A percentile compares a stretch with the other conserved stretches of the same genome.
Conservation (phyloP, 2,113 vertebrate genomes). For the Merops nubicus region DNA sequence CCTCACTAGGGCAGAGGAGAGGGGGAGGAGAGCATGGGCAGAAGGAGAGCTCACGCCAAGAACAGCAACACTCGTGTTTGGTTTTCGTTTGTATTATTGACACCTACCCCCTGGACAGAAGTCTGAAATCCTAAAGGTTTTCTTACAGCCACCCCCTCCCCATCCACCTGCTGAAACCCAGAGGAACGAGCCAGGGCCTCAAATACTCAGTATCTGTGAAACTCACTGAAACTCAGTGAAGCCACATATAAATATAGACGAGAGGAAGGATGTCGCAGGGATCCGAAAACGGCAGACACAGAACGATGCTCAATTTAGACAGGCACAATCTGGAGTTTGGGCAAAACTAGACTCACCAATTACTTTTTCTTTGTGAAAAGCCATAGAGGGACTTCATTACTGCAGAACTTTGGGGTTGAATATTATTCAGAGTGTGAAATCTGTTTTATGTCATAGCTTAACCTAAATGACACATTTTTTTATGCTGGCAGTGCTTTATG, state of each 20-base stretch:
- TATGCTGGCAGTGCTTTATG: not conserved
- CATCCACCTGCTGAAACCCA: not conserved
- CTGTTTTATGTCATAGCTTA: not conserved
- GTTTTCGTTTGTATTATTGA: not conserved
- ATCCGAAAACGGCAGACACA: not conserved
- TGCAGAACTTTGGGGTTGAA: not conserved
- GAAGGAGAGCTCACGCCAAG: not conserved
- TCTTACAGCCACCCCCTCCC: not conserved
- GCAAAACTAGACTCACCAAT: too few relatives aligned
- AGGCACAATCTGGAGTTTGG: not conserved
- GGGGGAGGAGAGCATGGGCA: not conserved
- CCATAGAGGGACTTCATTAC: not conserved
- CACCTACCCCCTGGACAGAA: not conserved
- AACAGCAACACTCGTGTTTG: not conserved
- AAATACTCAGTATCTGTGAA: not conserved
- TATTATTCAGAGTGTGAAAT: not conserved
- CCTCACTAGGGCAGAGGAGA: not conserved
- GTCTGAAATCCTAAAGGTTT: not conserved
- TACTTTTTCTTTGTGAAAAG: not conserved
- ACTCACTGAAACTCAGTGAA: rapidly evolving
- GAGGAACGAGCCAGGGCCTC: not conserved
- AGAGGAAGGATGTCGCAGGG: not conserved
- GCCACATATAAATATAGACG: not conserved
- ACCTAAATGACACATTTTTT: not conserved
- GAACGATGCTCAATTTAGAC: not conserved